These are phyloP conservation scores for Atrichornis clamosus DNA, from an alignment of 2,113 vertebrate species.

Conservation along the genomic window DNA sequence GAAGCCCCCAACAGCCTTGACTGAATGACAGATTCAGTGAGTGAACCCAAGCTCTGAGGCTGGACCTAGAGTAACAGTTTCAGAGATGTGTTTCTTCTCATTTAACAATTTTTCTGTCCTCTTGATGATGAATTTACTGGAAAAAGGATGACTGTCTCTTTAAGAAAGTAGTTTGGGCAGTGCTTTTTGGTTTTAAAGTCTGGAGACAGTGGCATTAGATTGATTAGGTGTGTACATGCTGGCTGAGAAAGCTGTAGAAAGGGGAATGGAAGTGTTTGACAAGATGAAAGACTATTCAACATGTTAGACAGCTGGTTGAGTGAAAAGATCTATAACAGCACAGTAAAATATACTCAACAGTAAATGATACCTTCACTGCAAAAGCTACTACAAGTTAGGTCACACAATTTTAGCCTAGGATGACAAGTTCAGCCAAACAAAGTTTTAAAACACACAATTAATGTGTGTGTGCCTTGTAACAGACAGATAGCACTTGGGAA, in stretches of 20 bases:
- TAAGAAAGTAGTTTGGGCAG: constrained; percentile 70
- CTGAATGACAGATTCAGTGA: neutral
- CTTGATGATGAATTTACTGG: constrained; percentile 22
- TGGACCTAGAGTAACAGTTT: constrained; percentile 53
- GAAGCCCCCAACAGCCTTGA: constrained; percentile 31
- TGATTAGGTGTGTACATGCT: constrained; percentile 81
- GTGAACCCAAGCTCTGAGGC: neutral
- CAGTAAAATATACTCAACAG: constrained; percentile 78
- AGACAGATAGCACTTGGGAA: constrained; percentile 61
- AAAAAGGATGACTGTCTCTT: constrained; percentile 66
- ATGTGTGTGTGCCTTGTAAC: constrained; percentile 27
- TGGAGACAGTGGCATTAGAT: constrained; percentile 84
- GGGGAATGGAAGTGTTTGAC: constrained; percentile 76
- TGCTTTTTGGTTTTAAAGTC: constrained; percentile 71
- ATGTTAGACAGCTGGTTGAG: constrained; percentile 82
- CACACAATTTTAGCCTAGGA: constrained; percentile 55
- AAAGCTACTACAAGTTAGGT: constrained; percentile 61
- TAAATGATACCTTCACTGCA: constrained; percentile 69
- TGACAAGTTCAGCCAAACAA: constrained; percentile 64
- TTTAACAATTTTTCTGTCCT: constrained; percentile 18
- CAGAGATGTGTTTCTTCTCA: neutral
- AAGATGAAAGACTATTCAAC: constrained; percentile 81
- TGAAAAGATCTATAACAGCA: constrained; percentile 76
- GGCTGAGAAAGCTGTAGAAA: constrained; percentile 76
- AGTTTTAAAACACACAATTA: constrained; percentile 63